Evolutionary conservation across 2,888 invertebrate genomes (phyloP).

Genomic region (Magallana nippona): DNA sequence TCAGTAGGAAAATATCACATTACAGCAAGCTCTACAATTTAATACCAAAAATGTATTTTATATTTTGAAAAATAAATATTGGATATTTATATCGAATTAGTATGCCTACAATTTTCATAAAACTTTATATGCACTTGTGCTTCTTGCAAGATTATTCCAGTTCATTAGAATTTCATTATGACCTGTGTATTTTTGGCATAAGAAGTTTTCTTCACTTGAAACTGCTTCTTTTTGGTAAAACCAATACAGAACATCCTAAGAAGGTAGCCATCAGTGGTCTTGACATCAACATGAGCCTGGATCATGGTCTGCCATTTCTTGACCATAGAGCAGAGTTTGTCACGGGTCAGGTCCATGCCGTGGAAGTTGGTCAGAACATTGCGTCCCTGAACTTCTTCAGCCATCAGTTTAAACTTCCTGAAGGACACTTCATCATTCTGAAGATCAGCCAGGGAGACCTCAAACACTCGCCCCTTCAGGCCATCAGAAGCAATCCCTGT

Average conservation of each 20-base stretch:
- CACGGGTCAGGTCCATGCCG: slow-evolving; percentile 99
- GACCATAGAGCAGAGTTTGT: slow-evolving; percentile 99
- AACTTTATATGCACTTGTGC: no score
- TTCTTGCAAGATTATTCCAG: no score
- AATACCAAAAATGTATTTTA: no score
- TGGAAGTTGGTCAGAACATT: slow-evolving; percentile 99
- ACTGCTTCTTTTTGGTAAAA: slow-evolving; percentile 97
- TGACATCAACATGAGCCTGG: slow-evolving; percentile 97
- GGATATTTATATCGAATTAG: no score
- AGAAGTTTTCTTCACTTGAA: slow-evolving; percentile 97
- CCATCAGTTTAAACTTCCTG: slow-evolving; percentile 98
- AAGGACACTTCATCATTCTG: slow-evolving; percentile 97
- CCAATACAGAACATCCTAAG: slow-evolving; percentile 99
- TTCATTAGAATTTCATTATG: slow-evolving; percentile 33
- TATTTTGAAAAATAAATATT: no score
- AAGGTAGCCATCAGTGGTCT: slow-evolving; percentile 98
- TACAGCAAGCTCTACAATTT: no score
- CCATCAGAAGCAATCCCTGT: slow-evolving; percentile 96
- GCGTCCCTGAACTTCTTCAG: slow-evolving; percentile 96
- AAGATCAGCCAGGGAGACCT: slow-evolving; percentile 98
- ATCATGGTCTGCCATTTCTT: slow-evolving; percentile 99
- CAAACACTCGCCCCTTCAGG: slow-evolving; percentile 97
- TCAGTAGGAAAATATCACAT: no score
- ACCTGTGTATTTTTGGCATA: slow-evolving; percentile 99
- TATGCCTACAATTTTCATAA: no score